Evolutionary conservation across 2,888 invertebrate species (phyloP).

Genomic region (Andrena chrysosceles): DNA sequence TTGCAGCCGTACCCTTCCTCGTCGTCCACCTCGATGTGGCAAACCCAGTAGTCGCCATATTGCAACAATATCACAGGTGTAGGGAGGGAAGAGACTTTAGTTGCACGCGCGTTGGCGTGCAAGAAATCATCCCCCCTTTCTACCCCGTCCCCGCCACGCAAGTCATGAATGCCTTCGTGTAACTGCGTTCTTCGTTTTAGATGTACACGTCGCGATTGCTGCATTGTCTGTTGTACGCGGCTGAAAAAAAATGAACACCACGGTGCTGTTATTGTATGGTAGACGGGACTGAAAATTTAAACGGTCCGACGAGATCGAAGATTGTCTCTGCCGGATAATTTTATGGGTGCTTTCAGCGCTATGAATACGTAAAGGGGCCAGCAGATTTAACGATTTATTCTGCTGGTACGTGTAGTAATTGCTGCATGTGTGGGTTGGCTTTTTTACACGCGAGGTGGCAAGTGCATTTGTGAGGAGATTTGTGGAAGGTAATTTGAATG

Average conservation of each 20-base stretch:
- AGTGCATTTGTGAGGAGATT: too few relatives aligned
- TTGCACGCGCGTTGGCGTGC: constrained; percentile 60
- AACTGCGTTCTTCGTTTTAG: constrained; percentile 21
- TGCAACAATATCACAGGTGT: constrained; percentile 49
- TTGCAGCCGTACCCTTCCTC: not conserved
- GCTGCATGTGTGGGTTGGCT: too few relatives aligned
- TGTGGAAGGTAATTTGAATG: too few relatives aligned
- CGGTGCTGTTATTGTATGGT: not conserved
- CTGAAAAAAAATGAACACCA: not conserved
- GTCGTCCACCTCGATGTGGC: not conserved
- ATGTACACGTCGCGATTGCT: constrained; percentile 40
- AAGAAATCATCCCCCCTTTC: constrained; percentile 27
- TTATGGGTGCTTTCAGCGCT: not conserved
- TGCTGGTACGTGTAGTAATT: too few relatives aligned
- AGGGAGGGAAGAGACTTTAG: constrained; percentile 30
- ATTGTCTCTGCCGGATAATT: constrained; percentile 1
- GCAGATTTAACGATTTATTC: too few relatives aligned
- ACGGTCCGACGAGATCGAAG: constrained; percentile 4
- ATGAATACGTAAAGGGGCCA: not conserved
- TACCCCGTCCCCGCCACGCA: constrained; percentile 48
- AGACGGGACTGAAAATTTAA: constrained; percentile 9
- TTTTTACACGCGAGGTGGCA: too few relatives aligned
- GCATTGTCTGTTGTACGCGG: constrained; percentile 36
- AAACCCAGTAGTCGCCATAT: constrained; percentile 27
- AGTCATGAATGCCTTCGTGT: constrained; percentile 39